These are phyloP conservation scores for Antechinus flavipes DNA, from an alignment of 2,113 vertebrate species.

Conservation along the genomic window DNA sequence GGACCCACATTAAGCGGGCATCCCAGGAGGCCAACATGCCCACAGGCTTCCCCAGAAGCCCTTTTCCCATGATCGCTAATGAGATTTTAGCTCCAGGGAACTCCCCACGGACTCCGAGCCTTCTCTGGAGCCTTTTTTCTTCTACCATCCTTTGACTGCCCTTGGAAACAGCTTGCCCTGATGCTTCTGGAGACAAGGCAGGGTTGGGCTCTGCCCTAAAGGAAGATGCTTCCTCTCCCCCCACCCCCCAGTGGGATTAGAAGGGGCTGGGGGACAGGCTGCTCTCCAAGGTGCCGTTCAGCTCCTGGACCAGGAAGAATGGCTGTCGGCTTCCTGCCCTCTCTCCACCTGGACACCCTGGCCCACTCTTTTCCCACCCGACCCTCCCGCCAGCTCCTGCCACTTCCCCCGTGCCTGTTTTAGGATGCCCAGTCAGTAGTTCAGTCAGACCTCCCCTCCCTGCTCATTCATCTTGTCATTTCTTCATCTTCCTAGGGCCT, in stretches of 20 bases:
- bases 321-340: not conserved
- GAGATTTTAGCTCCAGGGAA: not conserved
- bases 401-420: not conserved
- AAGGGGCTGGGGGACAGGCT: not conserved
- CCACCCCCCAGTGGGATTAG: not conserved
- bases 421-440: not conserved
- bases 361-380: no score
- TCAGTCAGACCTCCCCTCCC: not conserved
- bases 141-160: not conserved
- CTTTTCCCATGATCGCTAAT: not conserved
- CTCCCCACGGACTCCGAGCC: not conserved
- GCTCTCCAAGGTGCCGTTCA: no score
- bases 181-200: not conserved
- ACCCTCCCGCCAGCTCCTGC: no score
- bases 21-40: not conserved
- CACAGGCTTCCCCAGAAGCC: not conserved
- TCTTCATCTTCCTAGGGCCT: not conserved
- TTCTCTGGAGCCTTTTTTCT: not conserved
- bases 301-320: no score
- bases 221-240: not conserved
- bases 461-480: not conserved
- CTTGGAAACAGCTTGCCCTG: not conserved
- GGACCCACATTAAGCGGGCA: not conserved
- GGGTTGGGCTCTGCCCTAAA: not conserved
- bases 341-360: not conserved